Evolutionary conservation across 1,140 invertebrate species (phyloP).

Genomic region (Nebria ingens): DNA sequence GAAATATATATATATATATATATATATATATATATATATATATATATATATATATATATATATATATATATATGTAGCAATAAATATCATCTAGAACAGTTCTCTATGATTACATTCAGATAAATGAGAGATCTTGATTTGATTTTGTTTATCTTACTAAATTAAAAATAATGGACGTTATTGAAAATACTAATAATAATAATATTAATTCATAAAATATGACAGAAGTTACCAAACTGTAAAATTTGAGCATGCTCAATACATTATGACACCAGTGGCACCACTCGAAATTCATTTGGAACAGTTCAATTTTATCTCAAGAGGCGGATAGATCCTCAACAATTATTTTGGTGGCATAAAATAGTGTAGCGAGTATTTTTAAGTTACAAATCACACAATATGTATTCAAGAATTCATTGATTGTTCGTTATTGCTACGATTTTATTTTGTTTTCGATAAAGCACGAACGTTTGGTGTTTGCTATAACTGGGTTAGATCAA

Average conservation of each 20-base stretch:
- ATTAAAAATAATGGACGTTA: constrained; percentile 2
- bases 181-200: neutral
- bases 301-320: too few species aligned
- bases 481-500: neutral
- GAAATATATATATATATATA: too few species aligned
- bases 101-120: too few species aligned
- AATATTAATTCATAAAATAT: neutral
- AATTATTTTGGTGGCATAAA: neutral
- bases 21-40: too few species aligned
- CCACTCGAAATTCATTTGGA: constrained; percentile 1
- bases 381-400: neutral
- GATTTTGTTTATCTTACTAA: too few species aligned
- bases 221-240: too few species aligned
- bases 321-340: too few species aligned
- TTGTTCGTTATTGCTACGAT: neutral
- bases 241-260: neutral
- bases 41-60: too few species aligned
- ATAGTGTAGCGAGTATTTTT: neutral
- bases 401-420: neutral
- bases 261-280: neutral
- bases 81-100: too few species aligned
- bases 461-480: neutral
- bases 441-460: neutral
- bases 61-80: too few species aligned
- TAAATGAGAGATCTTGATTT: too few species aligned